These are phyloP conservation scores for Meles meles DNA, from an alignment of 2,113 vertebrate genomes.

Conservation along the genomic window DNA sequence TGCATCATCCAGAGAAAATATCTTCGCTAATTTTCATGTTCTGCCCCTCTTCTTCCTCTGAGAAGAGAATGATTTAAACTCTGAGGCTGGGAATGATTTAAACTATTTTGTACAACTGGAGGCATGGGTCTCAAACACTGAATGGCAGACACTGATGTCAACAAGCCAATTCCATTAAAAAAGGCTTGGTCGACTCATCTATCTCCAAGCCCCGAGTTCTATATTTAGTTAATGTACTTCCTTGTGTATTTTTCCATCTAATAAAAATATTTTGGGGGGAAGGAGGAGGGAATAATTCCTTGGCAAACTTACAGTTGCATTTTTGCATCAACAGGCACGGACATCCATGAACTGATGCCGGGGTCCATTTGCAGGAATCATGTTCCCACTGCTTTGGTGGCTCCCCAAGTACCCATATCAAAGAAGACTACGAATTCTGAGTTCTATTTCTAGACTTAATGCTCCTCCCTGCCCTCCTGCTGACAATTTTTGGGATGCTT, in stretches of 20 bases:
- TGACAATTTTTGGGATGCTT: not conserved
- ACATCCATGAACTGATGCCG: not conserved
- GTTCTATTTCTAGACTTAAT: not conserved
- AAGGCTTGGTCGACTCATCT: not conserved
- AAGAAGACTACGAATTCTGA: not conserved
- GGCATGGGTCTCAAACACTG: not conserved
- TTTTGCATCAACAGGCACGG: not conserved
- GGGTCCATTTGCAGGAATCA: not conserved
- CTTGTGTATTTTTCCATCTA: not conserved
- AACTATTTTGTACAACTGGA: not conserved
- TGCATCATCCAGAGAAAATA: not conserved
- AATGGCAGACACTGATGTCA: not conserved
- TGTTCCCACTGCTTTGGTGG: not conserved
- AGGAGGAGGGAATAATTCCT: not conserved
- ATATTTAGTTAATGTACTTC: not conserved
- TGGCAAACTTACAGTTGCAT: not conserved
- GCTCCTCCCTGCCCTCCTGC: not conserved
- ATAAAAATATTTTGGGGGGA: not conserved
- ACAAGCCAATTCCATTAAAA: not conserved
- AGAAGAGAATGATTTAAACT: not conserved
- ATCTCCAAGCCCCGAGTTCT: not conserved
- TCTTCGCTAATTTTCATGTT: not conserved
- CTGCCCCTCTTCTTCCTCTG: not conserved
- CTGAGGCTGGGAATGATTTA: not conserved
- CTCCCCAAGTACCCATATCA: not conserved